A percentile compares a stretch with the other conserved stretches of the same genome.
Conservation (phyloP, 2,113 vertebrate species). For the Eublepharis macularius region DNA sequence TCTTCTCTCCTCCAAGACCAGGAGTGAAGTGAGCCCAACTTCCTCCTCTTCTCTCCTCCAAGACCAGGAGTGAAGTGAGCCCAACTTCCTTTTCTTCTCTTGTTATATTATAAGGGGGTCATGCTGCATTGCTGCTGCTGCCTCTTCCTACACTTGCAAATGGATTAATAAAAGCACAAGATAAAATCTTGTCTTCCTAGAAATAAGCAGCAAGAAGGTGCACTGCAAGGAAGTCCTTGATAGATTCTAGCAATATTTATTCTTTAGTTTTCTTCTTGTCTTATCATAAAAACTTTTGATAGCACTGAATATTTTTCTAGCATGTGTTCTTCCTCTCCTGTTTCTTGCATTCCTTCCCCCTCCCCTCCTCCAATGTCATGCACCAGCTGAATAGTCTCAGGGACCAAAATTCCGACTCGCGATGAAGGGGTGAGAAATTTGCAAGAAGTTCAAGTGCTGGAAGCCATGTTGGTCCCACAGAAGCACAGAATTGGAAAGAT, state of each 20-base stretch:
- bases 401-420: background rate
- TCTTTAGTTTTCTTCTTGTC: background rate
- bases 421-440: background rate
- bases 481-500: too few species aligned
- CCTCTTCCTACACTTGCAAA: slow-evolving; percentile 22
- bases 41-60: background rate
- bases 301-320: background rate
- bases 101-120: background rate
- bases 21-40: background rate
- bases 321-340: background rate
- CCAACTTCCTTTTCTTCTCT: background rate
- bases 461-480: background rate
- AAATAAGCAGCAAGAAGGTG: background rate
- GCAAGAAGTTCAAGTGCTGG: background rate
- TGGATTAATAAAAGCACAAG: background rate
- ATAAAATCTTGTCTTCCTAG: background rate
- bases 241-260: background rate
- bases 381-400: background rate
- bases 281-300: background rate
- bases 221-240: background rate
- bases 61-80: background rate
- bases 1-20: too few species aligned
- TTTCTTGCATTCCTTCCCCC: background rate
- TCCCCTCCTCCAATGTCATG: background rate
- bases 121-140: background rate